Evolutionary conservation across 2,797 vertebrate genomes (phyloP).

Genomic region (Syngnathus rostellatus): DNA sequence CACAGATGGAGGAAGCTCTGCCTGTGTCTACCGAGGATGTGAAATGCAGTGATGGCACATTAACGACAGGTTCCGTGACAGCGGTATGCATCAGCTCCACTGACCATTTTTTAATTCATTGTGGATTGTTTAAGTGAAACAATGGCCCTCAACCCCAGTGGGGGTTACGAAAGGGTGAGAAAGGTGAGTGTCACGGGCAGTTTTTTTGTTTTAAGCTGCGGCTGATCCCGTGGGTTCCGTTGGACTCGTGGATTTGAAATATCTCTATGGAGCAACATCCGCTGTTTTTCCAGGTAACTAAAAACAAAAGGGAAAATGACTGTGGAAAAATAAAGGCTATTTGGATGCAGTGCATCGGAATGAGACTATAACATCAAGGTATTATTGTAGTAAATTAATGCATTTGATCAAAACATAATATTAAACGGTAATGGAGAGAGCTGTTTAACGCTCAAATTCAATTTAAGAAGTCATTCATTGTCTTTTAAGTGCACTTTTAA

Average conservation of each 20-base stretch:
- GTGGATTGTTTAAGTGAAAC: slow-evolving; percentile 69
- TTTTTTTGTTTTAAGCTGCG: slow-evolving; percentile 46
- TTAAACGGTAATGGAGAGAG: not conserved
- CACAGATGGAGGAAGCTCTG: slow-evolving; percentile 68
- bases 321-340: slow-evolving; percentile 18
- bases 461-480: not conserved
- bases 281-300: slow-evolving; percentile 51
- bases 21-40: slow-evolving; percentile 72
- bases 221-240: slow-evolving; percentile 46
- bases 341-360: not conserved
- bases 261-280: slow-evolving; percentile 41
- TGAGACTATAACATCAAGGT: not conserved
- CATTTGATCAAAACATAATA: not conserved
- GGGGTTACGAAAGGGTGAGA: slow-evolving; percentile 62
- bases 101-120: slow-evolving; percentile 65
- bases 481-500: not conserved
- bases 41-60: slow-evolving; percentile 74
- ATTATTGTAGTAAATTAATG: not conserved
- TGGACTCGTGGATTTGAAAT: slow-evolving; percentile 43
- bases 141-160: slow-evolving; percentile 54
- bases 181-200: slow-evolving; percentile 59
- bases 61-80: slow-evolving; percentile 68
- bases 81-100: slow-evolving; percentile 49
- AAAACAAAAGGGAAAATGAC: slow-evolving; percentile 34
- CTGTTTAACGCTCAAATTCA: not conserved